Evolutionary conservation across 2,888 invertebrate species (phyloP).

Genomic region (Brachypalpus laphriformis): DNA sequence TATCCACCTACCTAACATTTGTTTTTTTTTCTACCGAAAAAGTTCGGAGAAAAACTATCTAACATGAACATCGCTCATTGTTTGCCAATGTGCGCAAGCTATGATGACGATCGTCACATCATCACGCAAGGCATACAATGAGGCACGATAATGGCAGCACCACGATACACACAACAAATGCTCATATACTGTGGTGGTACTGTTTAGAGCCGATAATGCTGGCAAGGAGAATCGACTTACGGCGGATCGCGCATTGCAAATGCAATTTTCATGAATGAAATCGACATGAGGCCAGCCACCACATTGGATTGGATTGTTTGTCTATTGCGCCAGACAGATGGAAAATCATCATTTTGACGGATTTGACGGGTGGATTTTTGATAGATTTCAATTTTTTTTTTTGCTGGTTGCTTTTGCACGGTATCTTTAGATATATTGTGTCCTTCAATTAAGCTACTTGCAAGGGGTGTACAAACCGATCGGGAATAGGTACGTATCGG

Average conservation of each 20-base stretch:
- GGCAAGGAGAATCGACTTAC: neutral
- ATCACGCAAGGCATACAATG: slow-evolving; percentile 57
- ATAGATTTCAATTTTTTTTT: slow-evolving; percentile 30
- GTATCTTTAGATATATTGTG: neutral
- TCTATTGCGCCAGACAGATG: slow-evolving; percentile 52
- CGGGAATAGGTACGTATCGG: neutral
- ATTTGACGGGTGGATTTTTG: slow-evolving; percentile 46
- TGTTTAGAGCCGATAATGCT: slow-evolving; percentile 3
- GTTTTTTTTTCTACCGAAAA: neutral
- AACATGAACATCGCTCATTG: slow-evolving; percentile 67
- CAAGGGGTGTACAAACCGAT: neutral
- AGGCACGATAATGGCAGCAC: slow-evolving; percentile 25
- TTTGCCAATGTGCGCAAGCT: slow-evolving; percentile 54
- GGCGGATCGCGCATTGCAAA: slow-evolving; percentile 53
- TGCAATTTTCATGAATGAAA: slow-evolving; percentile 70
- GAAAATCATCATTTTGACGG: slow-evolving; percentile 62
- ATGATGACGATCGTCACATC: slow-evolving; percentile 61
- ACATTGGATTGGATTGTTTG: slow-evolving; percentile 36
- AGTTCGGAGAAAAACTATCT: slow-evolving; percentile 14
- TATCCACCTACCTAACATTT: slow-evolving; percentile 31
- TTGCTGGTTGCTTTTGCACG: neutral
- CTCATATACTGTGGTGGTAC: neutral
- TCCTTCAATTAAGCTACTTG: slow-evolving; percentile 31
- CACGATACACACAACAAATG: neutral
- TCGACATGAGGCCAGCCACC: slow-evolving; percentile 6